Evolutionary conservation across 1,140 invertebrate genomes (phyloP), one percentile per base, ranked within the genome.

Genomic region (Papilio dardanus): DNA sequence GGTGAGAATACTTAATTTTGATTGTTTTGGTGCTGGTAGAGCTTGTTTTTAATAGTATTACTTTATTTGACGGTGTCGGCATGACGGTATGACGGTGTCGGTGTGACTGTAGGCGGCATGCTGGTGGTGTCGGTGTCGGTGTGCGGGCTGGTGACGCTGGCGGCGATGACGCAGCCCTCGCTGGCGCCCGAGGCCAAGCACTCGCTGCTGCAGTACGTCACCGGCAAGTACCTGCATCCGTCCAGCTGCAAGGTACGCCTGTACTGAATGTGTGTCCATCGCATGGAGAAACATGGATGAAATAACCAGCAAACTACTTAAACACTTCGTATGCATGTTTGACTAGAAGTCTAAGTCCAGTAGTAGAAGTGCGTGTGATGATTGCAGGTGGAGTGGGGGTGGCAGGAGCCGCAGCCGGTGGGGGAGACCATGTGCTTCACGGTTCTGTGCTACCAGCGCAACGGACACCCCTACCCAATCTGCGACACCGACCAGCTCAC

Each of bases 361-460:
- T 40, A 19, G n/a, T 46, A 6, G 2, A 6, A 19, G 42, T 33
- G 67, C 12, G 62, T 54, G 6, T 24, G 28, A 30, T 68, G 12
- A 12, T 77, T 79, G 3, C 79, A 94, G 93, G 94, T 95, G 73
- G 94, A 95, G 74, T 95, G 95, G 95, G 96, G 98, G 80, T 99
- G 98, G 98, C 95, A 96, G 69, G 97, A 98, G 88, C 97, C 97
- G 16, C 95, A 97, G 76, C 93, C 96, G 12, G 98, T 99, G 0
- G 98, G 98, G 12, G 97, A 96, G 88, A 98, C 97, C 4, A 97
- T 98, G 94, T 97, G 97, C 83, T 98, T 99, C 90, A 97, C 96
- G 73, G 96, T 98, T 66, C 94, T 97, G 95, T 98, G 98, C 93
- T 98, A 96, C 94, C 97, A 98, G 93, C 96, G 97, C 83, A 98